Evolutionary conservation across 1,140 invertebrate genomes (phyloP).

Genomic region (Schmidtea mediterranea): DNA sequence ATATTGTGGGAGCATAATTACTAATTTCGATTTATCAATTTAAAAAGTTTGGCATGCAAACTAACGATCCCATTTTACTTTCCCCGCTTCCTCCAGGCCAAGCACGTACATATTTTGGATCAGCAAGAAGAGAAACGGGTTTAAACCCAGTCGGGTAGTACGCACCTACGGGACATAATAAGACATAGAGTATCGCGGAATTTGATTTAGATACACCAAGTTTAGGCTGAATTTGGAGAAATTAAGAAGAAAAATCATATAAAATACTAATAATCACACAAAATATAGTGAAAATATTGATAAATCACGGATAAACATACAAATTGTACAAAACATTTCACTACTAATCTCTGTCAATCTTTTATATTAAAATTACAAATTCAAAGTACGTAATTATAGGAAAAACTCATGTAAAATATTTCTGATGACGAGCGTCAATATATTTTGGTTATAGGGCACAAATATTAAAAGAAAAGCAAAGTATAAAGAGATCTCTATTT

Average conservation of each 20-base stretch:
- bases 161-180: conserved; percentile 64
- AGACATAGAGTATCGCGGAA: conserved; percentile 58
- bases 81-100: conserved; percentile 84
- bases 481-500: no score
- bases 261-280: no score
- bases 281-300: no score
- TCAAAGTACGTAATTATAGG: no score
- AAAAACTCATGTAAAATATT: no score
- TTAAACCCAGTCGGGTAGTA: conserved; percentile 52
- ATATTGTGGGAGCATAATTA: conserved; percentile 35
- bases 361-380: no score
- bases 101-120: conserved; percentile 51
- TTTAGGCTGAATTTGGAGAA: conserved; percentile 43
- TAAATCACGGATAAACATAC: no score
- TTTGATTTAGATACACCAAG: conserved; percentile 58
- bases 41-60: conserved; percentile 2
- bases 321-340: no score
- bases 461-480: no score
- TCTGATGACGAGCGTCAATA: no score
- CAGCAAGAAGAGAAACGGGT: conserved; percentile 47
- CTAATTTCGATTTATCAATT: conserved; percentile 12
- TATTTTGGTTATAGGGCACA: no score
- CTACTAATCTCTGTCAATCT: no score
- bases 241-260: conserved; percentile 23
- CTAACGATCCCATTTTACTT: conserved; percentile 64